A percentile compares a stretch with the other conserved stretches of the same genome.
Conservation (phyloP, 2,888 invertebrate species). For the Drosophila rubida region DNA sequence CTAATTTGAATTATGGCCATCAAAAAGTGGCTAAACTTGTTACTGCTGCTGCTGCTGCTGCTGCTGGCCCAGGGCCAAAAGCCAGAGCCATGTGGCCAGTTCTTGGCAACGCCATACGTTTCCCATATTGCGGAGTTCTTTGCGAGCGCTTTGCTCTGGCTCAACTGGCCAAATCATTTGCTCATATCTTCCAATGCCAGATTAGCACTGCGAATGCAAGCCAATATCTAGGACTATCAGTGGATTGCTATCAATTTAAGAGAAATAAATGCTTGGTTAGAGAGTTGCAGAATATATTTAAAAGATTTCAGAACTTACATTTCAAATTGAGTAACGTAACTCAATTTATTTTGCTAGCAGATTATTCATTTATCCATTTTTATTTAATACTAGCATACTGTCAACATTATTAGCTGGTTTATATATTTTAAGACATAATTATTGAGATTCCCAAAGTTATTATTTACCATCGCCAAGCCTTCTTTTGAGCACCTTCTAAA, state of each 20-base stretch:
- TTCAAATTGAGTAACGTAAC: too few relatives aligned
- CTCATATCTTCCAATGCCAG: slow-evolving; percentile 26
- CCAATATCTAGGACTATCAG: background rate
- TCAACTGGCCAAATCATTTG: slow-evolving; percentile 29
- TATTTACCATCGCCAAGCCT: too few relatives aligned
- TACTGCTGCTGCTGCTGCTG: slow-evolving; percentile 40
- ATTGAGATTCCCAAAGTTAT: too few relatives aligned
- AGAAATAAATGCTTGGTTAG: background rate
- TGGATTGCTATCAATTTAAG: too few relatives aligned
- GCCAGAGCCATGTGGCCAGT: slow-evolving; percentile 32
- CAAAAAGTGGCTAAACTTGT: slow-evolving; percentile 75
- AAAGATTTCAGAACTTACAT: too few relatives aligned
- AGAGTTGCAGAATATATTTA: background rate
- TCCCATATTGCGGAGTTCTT: background rate
- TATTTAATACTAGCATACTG: too few relatives aligned
- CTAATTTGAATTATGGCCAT: slow-evolving; percentile 78
- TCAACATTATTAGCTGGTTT: too few relatives aligned
- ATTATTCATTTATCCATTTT: too few relatives aligned
- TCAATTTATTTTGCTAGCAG: too few relatives aligned
- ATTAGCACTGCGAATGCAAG: background rate
- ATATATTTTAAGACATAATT: too few relatives aligned
- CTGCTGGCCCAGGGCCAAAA: slow-evolving; percentile 61
- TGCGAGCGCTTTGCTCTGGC: slow-evolving; percentile 11
- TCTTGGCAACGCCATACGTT: slow-evolving; percentile 58
- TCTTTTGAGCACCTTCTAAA: too few relatives aligned